phyloP scores from a whole-genome alignment of 2,113 vertebrate species.

The Aegithalos caudatus region DNA sequence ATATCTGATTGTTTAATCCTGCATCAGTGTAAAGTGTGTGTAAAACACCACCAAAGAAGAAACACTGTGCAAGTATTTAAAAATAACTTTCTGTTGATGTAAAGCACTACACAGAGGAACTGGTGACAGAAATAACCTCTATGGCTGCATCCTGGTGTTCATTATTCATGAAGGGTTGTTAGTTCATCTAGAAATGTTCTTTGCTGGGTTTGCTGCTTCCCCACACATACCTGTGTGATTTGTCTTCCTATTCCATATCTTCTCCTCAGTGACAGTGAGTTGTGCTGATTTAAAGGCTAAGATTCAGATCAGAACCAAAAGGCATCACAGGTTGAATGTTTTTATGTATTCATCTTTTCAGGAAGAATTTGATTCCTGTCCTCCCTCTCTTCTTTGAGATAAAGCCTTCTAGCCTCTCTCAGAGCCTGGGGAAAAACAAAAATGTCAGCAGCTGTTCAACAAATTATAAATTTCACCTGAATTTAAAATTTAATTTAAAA shows the following conservation, averaged over 20 bases:
- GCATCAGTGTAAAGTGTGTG: neutral
- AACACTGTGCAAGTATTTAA: neutral
- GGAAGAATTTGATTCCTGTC: neutral
- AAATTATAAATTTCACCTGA: constrained; percentile 37
- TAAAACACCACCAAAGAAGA: neutral
- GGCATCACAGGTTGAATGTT: neutral
- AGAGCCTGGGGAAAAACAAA: neutral
- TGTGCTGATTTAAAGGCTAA: neutral
- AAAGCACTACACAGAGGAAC: neutral
- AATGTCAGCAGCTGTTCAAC: constrained; percentile 24
- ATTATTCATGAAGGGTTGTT: neutral
- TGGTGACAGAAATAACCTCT: neutral
- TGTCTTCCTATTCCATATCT: neutral
- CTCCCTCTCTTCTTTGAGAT: neutral
- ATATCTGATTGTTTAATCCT: neutral
- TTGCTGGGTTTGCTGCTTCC: neutral
- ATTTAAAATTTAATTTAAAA: constrained; percentile 54
- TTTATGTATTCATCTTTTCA: neutral
- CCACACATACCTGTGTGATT: neutral
- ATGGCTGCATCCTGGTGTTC: neutral
- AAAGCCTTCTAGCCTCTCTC: neutral
- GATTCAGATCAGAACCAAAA: neutral
- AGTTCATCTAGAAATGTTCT: neutral
- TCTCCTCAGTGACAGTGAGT: neutral
- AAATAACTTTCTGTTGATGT: neutral